Evolutionary conservation across 2,113 vertebrate genomes (phyloP).

Genomic region (Grammomys surdaster): DNA sequence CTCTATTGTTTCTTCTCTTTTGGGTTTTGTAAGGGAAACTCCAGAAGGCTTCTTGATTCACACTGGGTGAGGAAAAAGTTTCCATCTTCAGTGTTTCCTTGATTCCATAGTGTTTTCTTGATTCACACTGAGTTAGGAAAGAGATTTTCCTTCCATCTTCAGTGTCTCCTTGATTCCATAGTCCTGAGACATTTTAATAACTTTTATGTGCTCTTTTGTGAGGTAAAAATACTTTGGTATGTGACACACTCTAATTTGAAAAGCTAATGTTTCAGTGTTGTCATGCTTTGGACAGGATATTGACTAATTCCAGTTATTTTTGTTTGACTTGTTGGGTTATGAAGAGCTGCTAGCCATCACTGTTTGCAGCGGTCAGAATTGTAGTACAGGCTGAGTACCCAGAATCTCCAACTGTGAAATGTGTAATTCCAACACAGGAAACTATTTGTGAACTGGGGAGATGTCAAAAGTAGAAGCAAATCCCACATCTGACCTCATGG

Average conservation of each 20-base stretch:
- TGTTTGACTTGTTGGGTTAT: background rate
- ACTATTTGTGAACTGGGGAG: background rate
- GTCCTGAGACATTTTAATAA: background rate
- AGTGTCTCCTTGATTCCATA: background rate
- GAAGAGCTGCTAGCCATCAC: background rate
- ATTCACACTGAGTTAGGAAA: background rate
- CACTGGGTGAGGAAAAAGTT: background rate
- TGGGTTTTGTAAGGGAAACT: background rate
- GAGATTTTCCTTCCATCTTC: background rate
- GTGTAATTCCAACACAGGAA: background rate
- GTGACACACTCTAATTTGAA: constrained; percentile 3
- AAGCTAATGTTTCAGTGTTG: background rate
- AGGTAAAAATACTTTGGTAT: background rate
- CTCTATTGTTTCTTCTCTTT: background rate
- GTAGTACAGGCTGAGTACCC: background rate
- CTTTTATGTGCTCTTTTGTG: background rate
- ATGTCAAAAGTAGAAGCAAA: background rate
- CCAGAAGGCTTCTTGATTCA: background rate
- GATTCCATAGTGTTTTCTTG: background rate
- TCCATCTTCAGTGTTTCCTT: background rate
- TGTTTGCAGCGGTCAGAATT: background rate
- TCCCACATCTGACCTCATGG: background rate
- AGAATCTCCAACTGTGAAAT: background rate
- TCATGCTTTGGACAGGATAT: background rate
- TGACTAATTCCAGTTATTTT: background rate